A percentile compares a stretch with the other conserved stretches of the same genome.
Conservation (phyloP, 2,797 vertebrate genomes). For the Bovichtus diacanthus region DNA sequence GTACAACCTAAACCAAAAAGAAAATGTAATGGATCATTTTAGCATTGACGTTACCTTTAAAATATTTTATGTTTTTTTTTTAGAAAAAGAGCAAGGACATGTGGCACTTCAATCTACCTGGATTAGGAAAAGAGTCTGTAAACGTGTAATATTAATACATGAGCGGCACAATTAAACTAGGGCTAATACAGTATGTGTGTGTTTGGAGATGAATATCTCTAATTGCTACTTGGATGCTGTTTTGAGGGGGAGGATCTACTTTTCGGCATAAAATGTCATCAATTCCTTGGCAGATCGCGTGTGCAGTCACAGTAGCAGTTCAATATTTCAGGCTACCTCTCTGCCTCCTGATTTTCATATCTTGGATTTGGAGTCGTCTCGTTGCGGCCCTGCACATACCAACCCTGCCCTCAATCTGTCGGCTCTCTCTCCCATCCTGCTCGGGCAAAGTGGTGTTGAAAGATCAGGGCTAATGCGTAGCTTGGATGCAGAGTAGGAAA, state of each 20-base stretch:
- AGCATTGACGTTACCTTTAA: background rate
- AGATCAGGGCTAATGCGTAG: conserved; percentile 62
- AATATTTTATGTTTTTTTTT: background rate
- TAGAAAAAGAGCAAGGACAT: background rate
- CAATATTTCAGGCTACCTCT: background rate
- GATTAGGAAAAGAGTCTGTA: background rate
- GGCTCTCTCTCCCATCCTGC: conserved; percentile 54
- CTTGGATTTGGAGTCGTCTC: conserved; percentile 3
- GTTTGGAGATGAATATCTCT: background rate
- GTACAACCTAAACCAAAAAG: background rate
- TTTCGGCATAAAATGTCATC: background rate
- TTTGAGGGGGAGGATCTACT: conserved; percentile 3
- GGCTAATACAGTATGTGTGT: background rate
- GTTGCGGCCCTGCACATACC: conserved; percentile 25
- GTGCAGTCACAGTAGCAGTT: background rate
- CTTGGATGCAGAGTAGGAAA: conserved; percentile 45
- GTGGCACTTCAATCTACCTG: background rate
- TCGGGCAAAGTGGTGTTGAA: conserved; percentile 65
- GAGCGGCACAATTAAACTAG: conserved; percentile 1
- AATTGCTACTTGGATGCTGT: too few relatives aligned
- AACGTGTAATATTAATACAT: background rate
- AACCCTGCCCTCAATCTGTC: conserved; percentile 73
- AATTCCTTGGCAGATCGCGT: background rate
- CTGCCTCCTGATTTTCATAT: conserved; percentile 14
- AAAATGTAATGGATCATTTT: too few relatives aligned